These are phyloP conservation scores for Ceratotherium simum DNA, from an alignment of 2,113 vertebrate species.

Conservation along the genomic window DNA sequence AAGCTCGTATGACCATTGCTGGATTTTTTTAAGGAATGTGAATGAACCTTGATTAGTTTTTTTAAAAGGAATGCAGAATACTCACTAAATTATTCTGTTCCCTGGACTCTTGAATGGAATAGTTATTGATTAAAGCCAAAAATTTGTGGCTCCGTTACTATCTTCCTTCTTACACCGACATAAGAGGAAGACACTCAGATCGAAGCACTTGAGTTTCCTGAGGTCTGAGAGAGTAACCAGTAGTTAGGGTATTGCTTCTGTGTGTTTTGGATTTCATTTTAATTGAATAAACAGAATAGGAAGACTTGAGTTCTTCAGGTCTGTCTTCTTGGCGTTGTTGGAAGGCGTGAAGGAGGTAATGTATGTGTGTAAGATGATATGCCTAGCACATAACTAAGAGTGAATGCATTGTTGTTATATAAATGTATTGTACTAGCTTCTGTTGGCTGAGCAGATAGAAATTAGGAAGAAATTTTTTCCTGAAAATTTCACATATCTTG, in stretches of 20 bases:
- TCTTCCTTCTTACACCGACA: neutral
- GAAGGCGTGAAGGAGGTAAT: neutral
- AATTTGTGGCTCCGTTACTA: neutral
- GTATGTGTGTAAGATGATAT: neutral
- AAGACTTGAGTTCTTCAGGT: neutral
- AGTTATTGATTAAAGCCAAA: neutral
- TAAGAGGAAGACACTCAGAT: neutral
- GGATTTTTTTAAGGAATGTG: neutral
- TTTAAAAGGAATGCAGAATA: neutral
- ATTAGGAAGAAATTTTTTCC: neutral
- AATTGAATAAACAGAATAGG: neutral
- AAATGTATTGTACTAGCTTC: conserved; percentile 3
- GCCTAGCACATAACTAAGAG: neutral
- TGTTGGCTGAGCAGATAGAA: neutral
- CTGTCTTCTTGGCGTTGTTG: neutral
- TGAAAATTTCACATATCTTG: neutral
- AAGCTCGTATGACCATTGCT: neutral
- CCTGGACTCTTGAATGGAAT: neutral
- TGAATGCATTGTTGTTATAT: neutral
- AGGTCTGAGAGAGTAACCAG: neutral
- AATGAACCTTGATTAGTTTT: neutral
- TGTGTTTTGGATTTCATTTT: conserved; percentile 53
- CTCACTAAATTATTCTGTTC: neutral
- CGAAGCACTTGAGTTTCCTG: neutral
- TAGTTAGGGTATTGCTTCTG: neutral